Base-by-base conservation (phyloP, 2,888 invertebrate species). In the Subacronicta megacephala region DNA sequence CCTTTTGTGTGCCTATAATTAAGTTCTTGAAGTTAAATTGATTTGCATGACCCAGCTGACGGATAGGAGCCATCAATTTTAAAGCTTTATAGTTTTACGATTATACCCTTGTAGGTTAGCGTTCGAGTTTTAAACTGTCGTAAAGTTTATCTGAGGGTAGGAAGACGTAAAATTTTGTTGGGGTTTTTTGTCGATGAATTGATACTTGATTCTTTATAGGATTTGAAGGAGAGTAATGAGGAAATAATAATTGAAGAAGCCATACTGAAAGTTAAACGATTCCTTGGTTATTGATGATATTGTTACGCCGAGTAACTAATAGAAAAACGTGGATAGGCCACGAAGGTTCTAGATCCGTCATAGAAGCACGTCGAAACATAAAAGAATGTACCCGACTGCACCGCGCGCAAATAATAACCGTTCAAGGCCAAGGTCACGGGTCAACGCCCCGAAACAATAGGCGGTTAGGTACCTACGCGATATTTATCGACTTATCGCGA, bases 1-100 rank as follows among this genome's bases (percentile, higher is more conserved):
- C 66, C 77, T 72, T 81, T 80, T 80, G 82, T 81, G 62, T 60
- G 53, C 54, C 62, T 59, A 71, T 81, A 80, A 81, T 81, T 79
- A 80, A 81, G 78, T 81, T 78, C 57, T 63, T 52, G 38, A 58
- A 80, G 69, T 81, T 81, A 72, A 80, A 81, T 81, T 79, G 80
- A 80, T 81, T 80, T 69, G 60, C 72, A 74, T 73, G 52, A 57
- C 46, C 45, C 68, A 59, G 68, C 70, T 75, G 77, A 75, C 75
- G 68, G 75, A 68, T 55, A 50, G 36, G 43, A 23, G 23, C 60
- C 63, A 74, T 77, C 59, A 77, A 77, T 74, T 70, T 68, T 54
- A 52, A 61, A 55, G 23, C 53, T 17, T 49, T 37, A 72, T 75
- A 75, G 76, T 72, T 72, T 65, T 72, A 72, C 63, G 76, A 63